Percentiles rank a stretch among this genome's conserved stretches.
phyloP scores from a whole-genome alignment of 2,888 invertebrate genomes.

The Panopea generosa region DNA sequence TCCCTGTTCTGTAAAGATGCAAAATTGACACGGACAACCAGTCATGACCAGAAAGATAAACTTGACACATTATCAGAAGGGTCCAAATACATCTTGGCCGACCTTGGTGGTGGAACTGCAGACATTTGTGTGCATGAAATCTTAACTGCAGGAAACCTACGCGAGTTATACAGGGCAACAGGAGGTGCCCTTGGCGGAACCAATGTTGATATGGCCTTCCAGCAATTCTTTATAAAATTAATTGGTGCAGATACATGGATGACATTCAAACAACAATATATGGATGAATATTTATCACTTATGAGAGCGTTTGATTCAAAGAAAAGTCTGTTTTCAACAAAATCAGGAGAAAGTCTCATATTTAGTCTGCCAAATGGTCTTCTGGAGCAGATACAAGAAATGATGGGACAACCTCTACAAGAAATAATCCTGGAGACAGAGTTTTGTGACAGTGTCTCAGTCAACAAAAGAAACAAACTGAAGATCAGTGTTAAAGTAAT shows the following conservation, averaged over 20 bases:
- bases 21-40: too few species aligned
- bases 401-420: neutral
- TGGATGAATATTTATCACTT: slow-evolving; percentile 22
- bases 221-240: slow-evolving; percentile 14
- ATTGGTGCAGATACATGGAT: slow-evolving; percentile 16
- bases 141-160: slow-evolving; percentile 8
- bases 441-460: slow-evolving; percentile 1
- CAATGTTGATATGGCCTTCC: slow-evolving; percentile 16
- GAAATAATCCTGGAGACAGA: neutral
- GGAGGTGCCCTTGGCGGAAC: slow-evolving; percentile 34
- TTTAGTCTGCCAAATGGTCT: slow-evolving; percentile 15
- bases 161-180: slow-evolving; percentile 30
- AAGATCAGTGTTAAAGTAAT: slow-evolving; percentile 5
- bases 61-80: slow-evolving; percentile 11
- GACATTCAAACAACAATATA: slow-evolving; percentile 19
- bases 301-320: slow-evolving; percentile 28
- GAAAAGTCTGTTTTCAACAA: slow-evolving; percentile 15
- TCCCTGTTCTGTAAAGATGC: slow-evolving; percentile 35
- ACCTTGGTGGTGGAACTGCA: slow-evolving; percentile 38
- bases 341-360: neutral
- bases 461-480: slow-evolving; percentile 2
- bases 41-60: neutral
- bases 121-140: slow-evolving; percentile 41
- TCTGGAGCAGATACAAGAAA: neutral
- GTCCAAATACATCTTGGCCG: slow-evolving; percentile 36